Conservation (phyloP, 2,888 invertebrate species). For the Eucera pruinosa region DNA sequence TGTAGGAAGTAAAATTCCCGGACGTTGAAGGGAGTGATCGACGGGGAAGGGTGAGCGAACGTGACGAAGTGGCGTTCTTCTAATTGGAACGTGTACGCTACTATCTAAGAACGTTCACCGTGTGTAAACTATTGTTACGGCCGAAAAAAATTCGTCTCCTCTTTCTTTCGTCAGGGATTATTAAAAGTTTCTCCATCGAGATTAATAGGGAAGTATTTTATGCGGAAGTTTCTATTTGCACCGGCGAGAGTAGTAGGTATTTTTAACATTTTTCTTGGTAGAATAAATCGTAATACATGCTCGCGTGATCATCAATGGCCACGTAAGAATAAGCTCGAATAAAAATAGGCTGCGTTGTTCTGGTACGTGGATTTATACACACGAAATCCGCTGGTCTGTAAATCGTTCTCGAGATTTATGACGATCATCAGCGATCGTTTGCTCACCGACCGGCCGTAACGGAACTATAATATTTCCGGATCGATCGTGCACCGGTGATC, state of each 20-base stretch:
- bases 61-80: slow-evolving; percentile 62
- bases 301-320: neutral
- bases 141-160: slow-evolving; percentile 1
- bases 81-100: slow-evolving; percentile 58
- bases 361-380: slow-evolving; percentile 38
- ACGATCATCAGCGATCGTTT: slow-evolving; percentile 69
- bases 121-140: slow-evolving; percentile 30
- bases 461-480: slow-evolving; percentile 69
- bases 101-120: slow-evolving; percentile 26
- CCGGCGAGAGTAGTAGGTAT: too few species aligned
- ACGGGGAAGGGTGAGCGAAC: slow-evolving; percentile 47
- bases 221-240: neutral
- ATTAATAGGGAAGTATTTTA: neutral
- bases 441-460: slow-evolving; percentile 53
- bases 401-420: slow-evolving; percentile 66
- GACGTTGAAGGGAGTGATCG: slow-evolving; percentile 27
- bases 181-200: too few species aligned
- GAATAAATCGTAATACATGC: neutral
- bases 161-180: too few species aligned
- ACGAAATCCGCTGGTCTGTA: slow-evolving; percentile 52
- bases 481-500: slow-evolving; percentile 69
- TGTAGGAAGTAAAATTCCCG: neutral
- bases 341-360: slow-evolving; percentile 32
- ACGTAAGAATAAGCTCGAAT: neutral
- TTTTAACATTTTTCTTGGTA: neutral